Conservation (phyloP, 1,140 invertebrate genomes). For the Neodiprion virginianus region DNA sequence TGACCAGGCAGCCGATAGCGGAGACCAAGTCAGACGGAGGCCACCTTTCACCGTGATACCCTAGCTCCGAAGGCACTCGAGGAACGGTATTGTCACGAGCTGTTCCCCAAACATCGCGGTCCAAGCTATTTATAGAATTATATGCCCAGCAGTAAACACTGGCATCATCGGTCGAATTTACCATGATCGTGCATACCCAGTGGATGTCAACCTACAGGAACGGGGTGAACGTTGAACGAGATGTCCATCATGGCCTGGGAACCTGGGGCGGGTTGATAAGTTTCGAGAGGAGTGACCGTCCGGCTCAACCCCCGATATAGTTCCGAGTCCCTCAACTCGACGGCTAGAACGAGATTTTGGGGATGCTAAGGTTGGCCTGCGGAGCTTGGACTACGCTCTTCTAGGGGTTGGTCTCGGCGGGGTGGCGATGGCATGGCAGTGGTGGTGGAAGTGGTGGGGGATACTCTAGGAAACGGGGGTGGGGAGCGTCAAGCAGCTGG, state of each 20-base stretch:
- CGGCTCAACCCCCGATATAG: not conserved
- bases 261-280: not conserved
- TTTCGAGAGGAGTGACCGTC: not conserved
- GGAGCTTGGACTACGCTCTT: slow-evolving; percentile 40
- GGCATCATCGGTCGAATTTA: no score
- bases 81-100: not conserved
- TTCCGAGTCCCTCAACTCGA: not conserved
- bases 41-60: not conserved
- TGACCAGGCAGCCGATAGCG: no score
- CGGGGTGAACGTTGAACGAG: no score
- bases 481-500: slow-evolving; percentile 28
- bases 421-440: slow-evolving; percentile 29
- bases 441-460: slow-evolving; percentile 24
- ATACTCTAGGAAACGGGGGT: slow-evolving; percentile 30
- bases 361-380: not conserved
- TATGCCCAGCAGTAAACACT: no score
- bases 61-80: not conserved
- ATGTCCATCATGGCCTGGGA: no score
- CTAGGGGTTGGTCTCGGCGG: slow-evolving; percentile 35
- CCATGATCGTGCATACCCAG: not conserved
- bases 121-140: no score
- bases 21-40: not conserved
- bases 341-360: not conserved
- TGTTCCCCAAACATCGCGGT: no score
- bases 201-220: not conserved